A percentile compares a stretch with the other conserved stretches of the same genome.
Conservation (phyloP, 2,113 vertebrate genomes). For the Erinaceus europaeus region DNA sequence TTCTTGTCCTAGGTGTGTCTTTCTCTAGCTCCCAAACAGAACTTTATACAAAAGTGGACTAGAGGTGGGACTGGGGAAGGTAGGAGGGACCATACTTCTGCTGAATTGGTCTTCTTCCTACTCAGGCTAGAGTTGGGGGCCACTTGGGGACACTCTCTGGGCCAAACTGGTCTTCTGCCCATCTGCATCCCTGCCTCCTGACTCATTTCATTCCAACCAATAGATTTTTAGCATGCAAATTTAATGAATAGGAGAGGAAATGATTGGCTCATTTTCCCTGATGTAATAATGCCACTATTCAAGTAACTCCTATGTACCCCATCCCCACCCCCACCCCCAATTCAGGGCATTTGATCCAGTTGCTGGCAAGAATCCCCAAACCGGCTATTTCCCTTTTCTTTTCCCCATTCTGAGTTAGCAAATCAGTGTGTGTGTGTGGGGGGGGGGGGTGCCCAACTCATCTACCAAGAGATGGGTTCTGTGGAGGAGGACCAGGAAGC, state of each 20-base stretch:
- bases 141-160: slow-evolving; percentile 52
- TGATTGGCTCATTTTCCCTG: slow-evolving; percentile 70
- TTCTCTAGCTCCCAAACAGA: background rate
- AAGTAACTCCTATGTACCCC: slow-evolving; percentile 54
- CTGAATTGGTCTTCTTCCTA: slow-evolving; percentile 31
- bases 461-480: slow-evolving; percentile 29
- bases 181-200: slow-evolving; percentile 63
- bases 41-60: background rate
- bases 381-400: slow-evolving; percentile 34
- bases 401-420: slow-evolving; percentile 47
- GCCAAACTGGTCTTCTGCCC: slow-evolving; percentile 59
- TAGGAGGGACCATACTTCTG: background rate
- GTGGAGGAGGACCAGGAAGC: background rate
- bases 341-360: slow-evolving; percentile 52
- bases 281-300: slow-evolving; percentile 75
- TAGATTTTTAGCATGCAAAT: slow-evolving; percentile 71
- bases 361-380: slow-evolving; percentile 56
- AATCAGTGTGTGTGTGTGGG: too few relatives aligned
- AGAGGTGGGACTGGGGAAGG: background rate
- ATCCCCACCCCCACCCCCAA: slow-evolving; percentile 47
- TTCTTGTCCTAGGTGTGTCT: background rate
- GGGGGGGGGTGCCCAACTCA: slow-evolving; percentile 41
- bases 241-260: slow-evolving; percentile 61
- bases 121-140: slow-evolving; percentile 10
- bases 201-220: slow-evolving; percentile 71